Percentiles rank a stretch among this genome's conserved stretches.
Evolutionary conservation across 2,797 vertebrate species (phyloP).

Genomic region (Peromyscus aztecus): DNA sequence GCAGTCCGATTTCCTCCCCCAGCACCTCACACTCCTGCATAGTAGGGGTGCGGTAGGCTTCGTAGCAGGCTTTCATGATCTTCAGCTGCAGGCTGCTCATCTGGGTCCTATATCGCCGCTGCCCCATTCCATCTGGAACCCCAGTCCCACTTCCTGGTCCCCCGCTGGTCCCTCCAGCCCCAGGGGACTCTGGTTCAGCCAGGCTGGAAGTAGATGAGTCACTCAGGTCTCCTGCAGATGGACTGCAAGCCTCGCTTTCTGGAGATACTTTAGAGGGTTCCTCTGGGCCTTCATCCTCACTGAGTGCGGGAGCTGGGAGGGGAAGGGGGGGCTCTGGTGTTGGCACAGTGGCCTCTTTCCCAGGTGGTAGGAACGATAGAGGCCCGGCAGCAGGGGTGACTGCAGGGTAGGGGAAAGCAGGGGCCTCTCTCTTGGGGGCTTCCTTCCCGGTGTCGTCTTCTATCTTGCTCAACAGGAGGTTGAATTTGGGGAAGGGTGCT

Average conservation of each 20-base stretch:
- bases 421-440: slow-evolving; percentile 64
- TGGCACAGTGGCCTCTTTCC: slow-evolving; percentile 70
- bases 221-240: slow-evolving; percentile 86
- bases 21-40: slow-evolving; percentile 95
- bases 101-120: slow-evolving; percentile 94
- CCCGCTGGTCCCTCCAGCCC: slow-evolving; percentile 78
- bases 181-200: slow-evolving; percentile 85
- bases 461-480: slow-evolving; percentile 74
- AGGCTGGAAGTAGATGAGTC: slow-evolving; percentile 87
- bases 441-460: slow-evolving; percentile 75
- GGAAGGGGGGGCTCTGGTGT: slow-evolving; percentile 69
- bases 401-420: slow-evolving; percentile 63
- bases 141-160: slow-evolving; percentile 76
- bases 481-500: slow-evolving; percentile 83
- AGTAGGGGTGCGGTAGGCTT: slow-evolving; percentile 95
- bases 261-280: slow-evolving; percentile 75
- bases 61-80: slow-evolving; percentile 96
- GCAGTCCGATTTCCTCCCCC: slow-evolving; percentile 93
- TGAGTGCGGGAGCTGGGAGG: slow-evolving; percentile 61
- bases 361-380: slow-evolving; percentile 58
- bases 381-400: slow-evolving; percentile 57
- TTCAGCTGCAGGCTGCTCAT: slow-evolving; percentile 95
- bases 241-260: slow-evolving; percentile 85
- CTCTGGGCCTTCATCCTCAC: slow-evolving; percentile 79
- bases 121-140: slow-evolving; percentile 84